A percentile compares a stretch with the other conserved stretches of the same genome.
phyloP scores from a whole-genome alignment of 2,113 vertebrate species.

The Perca flavescens region DNA sequence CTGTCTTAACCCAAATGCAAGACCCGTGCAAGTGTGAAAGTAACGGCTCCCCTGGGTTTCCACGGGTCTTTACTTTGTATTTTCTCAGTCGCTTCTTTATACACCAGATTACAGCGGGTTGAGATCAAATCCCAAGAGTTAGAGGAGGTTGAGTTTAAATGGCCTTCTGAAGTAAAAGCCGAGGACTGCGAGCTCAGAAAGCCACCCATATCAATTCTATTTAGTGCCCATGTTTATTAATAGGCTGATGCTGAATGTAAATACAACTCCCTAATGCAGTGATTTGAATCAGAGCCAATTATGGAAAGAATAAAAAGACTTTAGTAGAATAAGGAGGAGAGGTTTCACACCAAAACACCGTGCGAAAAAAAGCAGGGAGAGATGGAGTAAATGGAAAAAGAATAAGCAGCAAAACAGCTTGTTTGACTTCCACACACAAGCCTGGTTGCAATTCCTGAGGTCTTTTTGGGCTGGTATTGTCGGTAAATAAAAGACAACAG shows the following conservation, averaged over 20 bases:
- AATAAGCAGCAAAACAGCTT: not conserved
- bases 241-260: slow-evolving; percentile 61
- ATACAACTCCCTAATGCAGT: slow-evolving; percentile 56
- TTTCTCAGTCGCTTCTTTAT: slow-evolving; percentile 37
- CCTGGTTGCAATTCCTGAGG: not conserved
- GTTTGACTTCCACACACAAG: slow-evolving; percentile 3
- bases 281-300: slow-evolving; percentile 55
- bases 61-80: slow-evolving; percentile 49
- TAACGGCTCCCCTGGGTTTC: slow-evolving; percentile 37
- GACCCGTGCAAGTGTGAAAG: slow-evolving; percentile 38
- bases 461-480: slow-evolving; percentile 28
- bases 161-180: slow-evolving; percentile 50
- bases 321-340: slow-evolving; percentile 8
- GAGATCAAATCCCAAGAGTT: slow-evolving; percentile 40
- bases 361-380: not conserved
- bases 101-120: slow-evolving; percentile 60
- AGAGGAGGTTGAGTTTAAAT: slow-evolving; percentile 31
- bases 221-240: slow-evolving; percentile 74
- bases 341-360: not conserved
- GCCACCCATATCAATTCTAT: slow-evolving; percentile 39
- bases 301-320: slow-evolving; percentile 16
- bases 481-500: slow-evolving; percentile 56
- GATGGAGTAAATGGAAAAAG: not conserved
- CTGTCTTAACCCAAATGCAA: slow-evolving; percentile 32
- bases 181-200: slow-evolving; percentile 26